Percentiles rank a stretch among this genome's conserved stretches.
phyloP scores from a whole-genome alignment of 2,888 invertebrate species.

The Tenthredo livida region DNA sequence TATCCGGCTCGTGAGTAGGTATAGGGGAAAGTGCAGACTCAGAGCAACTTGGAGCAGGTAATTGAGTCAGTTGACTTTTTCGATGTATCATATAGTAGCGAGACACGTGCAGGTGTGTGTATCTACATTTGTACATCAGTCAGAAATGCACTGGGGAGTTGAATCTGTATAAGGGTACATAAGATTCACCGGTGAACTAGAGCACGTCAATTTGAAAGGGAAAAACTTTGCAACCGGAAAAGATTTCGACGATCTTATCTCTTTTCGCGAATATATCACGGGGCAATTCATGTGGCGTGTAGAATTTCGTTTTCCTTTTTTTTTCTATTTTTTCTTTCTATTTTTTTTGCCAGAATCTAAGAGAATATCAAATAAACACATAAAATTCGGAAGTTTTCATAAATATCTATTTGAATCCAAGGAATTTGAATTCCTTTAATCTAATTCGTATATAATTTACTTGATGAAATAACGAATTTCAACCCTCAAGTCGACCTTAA shows the following conservation, averaged over 20 bases:
- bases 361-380: not conserved
- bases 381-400: not conserved
- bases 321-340: not conserved
- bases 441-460: not conserved
- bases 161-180: not conserved
- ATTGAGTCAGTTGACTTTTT: constrained; percentile 64
- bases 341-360: not conserved
- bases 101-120: not conserved
- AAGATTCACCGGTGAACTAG: not conserved
- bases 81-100: not conserved
- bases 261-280: not conserved
- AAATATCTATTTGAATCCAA: not conserved
- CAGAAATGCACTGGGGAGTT: constrained; percentile 25
- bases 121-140: not conserved
- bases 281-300: not conserved
- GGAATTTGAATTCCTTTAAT: not conserved
- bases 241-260: not conserved
- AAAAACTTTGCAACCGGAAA: constrained; percentile 26
- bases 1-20: constrained; percentile 64
- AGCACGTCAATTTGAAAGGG: constrained; percentile 37
- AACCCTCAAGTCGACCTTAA: not conserved
- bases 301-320: not conserved
- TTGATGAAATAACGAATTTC: not conserved
- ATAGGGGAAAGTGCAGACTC: constrained; percentile 10
- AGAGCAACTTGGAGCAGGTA: constrained; percentile 58